phyloP scores from a whole-genome alignment of 2,797 vertebrate species.

The Lacerta viridis region DNA sequence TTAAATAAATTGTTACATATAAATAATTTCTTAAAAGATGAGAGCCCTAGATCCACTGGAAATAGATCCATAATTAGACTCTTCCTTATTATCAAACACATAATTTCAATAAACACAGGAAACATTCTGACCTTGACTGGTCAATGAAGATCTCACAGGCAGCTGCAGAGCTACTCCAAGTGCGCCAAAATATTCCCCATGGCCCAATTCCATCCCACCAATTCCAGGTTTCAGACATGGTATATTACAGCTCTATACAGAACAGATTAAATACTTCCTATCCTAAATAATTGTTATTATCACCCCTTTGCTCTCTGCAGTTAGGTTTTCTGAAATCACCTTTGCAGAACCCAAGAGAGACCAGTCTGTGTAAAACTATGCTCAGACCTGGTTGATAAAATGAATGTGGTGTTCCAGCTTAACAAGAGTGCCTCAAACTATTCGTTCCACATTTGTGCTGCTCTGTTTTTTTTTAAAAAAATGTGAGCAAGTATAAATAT shows the following conservation, averaged over 20 bases:
- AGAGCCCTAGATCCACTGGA: no score
- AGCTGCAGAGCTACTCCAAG: not conserved
- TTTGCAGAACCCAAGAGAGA: not conserved
- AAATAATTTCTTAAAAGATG: not conserved
- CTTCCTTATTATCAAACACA: not conserved
- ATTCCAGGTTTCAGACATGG: not conserved
- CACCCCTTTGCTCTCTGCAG: not conserved
- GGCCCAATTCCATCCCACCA: not conserved
- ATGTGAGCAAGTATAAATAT: not conserved
- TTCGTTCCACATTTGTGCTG: not conserved
- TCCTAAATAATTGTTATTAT: not conserved
- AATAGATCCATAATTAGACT: not conserved
- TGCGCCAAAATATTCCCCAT: not conserved
- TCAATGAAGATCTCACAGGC: not conserved
- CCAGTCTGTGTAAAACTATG: not conserved
- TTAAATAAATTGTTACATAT: not conserved
- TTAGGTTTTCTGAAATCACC: not conserved
- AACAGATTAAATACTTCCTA: not conserved
- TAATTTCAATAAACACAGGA: not conserved
- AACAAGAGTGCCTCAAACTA: not conserved
- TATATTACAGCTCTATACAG: not conserved
- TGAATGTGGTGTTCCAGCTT: not conserved
- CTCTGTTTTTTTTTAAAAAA: not conserved
- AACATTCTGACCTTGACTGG: not conserved
- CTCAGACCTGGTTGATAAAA: not conserved